phyloP scores from a whole-genome alignment of 2,113 vertebrate genomes.

The Notiomystis cincta region DNA sequence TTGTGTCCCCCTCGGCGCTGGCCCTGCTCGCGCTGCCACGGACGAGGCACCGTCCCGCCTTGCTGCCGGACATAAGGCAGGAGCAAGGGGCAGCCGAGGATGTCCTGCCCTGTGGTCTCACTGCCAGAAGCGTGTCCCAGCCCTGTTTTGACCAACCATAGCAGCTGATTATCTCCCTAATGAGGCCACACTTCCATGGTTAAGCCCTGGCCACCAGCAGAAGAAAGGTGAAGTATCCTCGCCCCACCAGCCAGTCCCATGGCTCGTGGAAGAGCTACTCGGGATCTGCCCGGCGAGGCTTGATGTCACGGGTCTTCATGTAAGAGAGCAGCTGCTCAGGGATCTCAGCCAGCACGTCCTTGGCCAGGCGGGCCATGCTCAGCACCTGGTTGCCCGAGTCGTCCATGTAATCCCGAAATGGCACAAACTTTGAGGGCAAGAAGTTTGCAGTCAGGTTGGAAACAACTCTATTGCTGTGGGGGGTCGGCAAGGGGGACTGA shows the following conservation, averaged over 20 bases:
- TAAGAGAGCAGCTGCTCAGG: slow-evolving; percentile 95
- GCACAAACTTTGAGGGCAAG: slow-evolving; percentile 83
- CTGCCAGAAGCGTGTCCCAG: not conserved
- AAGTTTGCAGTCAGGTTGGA: not conserved
- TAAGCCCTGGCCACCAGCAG: not conserved
- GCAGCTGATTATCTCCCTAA: not conserved
- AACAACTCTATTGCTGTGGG: not conserved
- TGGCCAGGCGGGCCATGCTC: slow-evolving; percentile 95
- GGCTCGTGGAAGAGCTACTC: slow-evolving; percentile 6
- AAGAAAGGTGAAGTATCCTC: not conserved
- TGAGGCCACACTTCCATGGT: not conserved
- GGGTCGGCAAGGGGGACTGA: not conserved
- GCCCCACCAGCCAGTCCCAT: not conserved
- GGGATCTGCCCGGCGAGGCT: slow-evolving; percentile 76
- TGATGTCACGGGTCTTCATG: slow-evolving; percentile 89
- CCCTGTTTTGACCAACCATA: not conserved
- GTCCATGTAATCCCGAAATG: slow-evolving; percentile 95
- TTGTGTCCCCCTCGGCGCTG: not conserved
- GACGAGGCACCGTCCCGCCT: not conserved
- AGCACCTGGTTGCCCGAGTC: slow-evolving; percentile 93
- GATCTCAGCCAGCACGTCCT: slow-evolving; percentile 93
- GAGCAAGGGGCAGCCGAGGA: not conserved
- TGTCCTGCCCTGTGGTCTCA: not conserved
- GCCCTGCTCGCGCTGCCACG: not conserved
- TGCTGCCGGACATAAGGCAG: not conserved